Percentiles rank a stretch among this genome's conserved stretches.
phyloP scores from a whole-genome alignment of 1,140 invertebrate species.

The Palaemon carinicauda region DNA sequence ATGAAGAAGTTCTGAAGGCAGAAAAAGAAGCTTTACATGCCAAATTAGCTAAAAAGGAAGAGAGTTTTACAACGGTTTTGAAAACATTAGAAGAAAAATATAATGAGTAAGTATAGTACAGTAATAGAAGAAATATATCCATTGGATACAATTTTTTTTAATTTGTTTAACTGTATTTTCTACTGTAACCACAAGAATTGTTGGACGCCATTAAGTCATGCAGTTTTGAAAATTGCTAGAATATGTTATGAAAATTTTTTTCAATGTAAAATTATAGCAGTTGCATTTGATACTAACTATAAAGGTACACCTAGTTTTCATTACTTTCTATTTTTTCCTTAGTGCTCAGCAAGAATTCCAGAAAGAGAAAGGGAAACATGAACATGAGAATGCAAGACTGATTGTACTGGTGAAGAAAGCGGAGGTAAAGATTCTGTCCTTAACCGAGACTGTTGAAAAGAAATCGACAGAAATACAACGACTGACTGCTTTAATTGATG shows the following conservation, averaged over 20 bases:
- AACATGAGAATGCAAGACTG: conserved; percentile 31
- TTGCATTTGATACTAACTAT: neutral
- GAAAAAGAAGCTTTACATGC: neutral
- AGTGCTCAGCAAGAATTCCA: conserved; percentile 32
- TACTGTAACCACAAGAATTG: too few relatives aligned
- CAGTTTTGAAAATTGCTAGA: too few relatives aligned
- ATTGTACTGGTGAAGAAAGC: conserved; percentile 42
- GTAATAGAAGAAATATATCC: neutral
- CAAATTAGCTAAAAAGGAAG: conserved; percentile 21
- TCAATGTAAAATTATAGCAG: too few relatives aligned
- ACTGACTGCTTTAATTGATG: conserved; percentile 28
- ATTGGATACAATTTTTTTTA: too few relatives aligned
- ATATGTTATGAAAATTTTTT: too few relatives aligned
- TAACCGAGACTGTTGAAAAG: conserved; percentile 37
- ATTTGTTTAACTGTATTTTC: too few relatives aligned
- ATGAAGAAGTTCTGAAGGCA: conserved; percentile 17
- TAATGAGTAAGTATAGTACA: conserved; percentile 10
- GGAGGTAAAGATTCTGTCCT: conserved; percentile 40
- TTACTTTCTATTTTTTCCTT: neutral
- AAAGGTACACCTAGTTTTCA: neutral
- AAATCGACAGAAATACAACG: conserved; percentile 16
- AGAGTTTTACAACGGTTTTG: conserved; percentile 15
- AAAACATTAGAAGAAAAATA: conserved; percentile 23
- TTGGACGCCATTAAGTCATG: too few relatives aligned
- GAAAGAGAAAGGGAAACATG: conserved; percentile 24